A percentile compares a stretch with the other conserved stretches of the same genome.
Conservation (phyloP, 2,113 vertebrate species). For the Deroptyus accipitrinus region DNA sequence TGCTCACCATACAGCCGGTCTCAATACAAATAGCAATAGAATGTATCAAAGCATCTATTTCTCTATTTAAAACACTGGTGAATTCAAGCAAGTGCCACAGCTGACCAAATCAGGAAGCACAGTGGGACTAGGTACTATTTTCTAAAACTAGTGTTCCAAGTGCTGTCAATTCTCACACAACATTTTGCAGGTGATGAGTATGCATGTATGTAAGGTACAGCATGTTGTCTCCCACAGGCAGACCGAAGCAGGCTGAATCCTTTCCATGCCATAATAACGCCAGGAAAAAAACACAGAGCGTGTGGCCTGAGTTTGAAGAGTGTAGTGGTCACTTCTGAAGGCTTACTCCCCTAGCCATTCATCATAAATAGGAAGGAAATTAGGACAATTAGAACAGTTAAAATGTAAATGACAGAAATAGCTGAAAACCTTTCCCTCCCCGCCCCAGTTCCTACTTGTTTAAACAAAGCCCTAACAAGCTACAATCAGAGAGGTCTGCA, state of each 20-base stretch:
- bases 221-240: not conserved
- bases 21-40: not conserved
- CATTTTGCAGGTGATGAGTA: not conserved
- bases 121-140: not conserved
- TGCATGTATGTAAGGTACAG: not conserved
- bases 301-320: conserved; percentile 13
- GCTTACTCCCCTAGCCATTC: not conserved
- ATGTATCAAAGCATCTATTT: not conserved
- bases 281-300: not conserved
- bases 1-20: not conserved
- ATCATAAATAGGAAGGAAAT: conserved; percentile 55
- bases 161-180: not conserved
- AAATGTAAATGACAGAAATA: conserved; percentile 83
- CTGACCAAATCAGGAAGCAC: not conserved
- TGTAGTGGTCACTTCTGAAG: not conserved
- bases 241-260: not conserved
- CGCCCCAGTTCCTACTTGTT: conserved; percentile 73
- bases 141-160: not conserved
- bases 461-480: conserved; percentile 81
- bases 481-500: conserved; percentile 77
- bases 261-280: not conserved
- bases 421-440: conserved; percentile 55
- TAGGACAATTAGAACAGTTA: conserved; percentile 67
- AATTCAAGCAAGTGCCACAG: not conserved
- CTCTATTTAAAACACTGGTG: not conserved